These are phyloP conservation scores for Margaritifera margaritifera DNA, from an alignment of 2,888 invertebrate genomes.

Conservation along the genomic window DNA sequence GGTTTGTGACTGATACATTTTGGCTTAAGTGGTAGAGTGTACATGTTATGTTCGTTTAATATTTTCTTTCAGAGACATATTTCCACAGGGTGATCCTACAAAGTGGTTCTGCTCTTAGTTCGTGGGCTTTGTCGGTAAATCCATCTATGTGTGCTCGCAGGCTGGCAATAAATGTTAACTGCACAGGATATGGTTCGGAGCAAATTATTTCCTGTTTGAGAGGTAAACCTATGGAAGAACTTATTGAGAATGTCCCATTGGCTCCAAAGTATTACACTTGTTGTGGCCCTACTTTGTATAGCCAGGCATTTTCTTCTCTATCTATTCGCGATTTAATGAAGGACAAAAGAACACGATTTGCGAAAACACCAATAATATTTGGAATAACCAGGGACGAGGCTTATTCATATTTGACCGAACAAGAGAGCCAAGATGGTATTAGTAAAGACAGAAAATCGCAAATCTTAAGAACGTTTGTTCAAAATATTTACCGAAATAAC, in stretches of 20 bases:
- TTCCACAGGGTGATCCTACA: conserved; percentile 89
- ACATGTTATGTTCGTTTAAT: no score
- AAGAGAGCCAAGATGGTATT: conserved; percentile 89
- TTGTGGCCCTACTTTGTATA: conserved; percentile 56
- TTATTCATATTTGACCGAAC: conserved; percentile 91
- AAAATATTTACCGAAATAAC: conserved; percentile 95
- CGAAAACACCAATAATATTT: conserved; percentile 63
- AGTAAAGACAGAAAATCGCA: conserved; percentile 91
- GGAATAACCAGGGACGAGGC: conserved; percentile 76
- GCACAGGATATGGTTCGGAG: conserved; percentile 53
- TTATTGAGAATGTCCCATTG: conserved; percentile 57
- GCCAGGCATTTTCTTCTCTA: no score
- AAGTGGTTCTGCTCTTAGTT: conserved; percentile 82
- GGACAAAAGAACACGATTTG: conserved; percentile 44
- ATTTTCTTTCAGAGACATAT: no score
- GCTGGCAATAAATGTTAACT: conserved; percentile 66
- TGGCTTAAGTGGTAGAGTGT: no score
- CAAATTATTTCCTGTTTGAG: conserved; percentile 61
- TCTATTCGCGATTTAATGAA: conserved; percentile 43
- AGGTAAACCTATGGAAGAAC: conserved; percentile 82
- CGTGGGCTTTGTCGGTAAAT: conserved; percentile 66
- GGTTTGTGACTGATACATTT: no score
- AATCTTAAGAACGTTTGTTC: conserved; percentile 87
- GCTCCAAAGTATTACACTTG: conserved; percentile 67
- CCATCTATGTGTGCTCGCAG: conserved; percentile 62